These are phyloP conservation scores for Acleris laterana DNA, from an alignment of 2,888 invertebrate species.

Conservation along the genomic window DNA sequence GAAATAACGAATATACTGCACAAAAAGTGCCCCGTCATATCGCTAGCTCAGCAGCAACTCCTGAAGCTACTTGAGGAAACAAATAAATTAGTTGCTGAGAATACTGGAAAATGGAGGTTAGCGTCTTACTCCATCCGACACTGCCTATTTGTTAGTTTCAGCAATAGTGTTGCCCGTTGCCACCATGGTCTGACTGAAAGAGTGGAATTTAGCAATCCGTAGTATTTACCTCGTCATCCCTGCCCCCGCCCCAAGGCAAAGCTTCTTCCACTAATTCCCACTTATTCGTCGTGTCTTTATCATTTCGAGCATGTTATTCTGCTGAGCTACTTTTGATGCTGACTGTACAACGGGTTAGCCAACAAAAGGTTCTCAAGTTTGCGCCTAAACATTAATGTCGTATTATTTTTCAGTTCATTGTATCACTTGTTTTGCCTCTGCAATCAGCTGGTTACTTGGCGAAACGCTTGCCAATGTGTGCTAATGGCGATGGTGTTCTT, in stretches of 20 bases:
- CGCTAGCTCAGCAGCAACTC: constrained; percentile 70
- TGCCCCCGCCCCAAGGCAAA: too few species aligned
- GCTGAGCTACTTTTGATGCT: too few species aligned
- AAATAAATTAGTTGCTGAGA: constrained; percentile 63
- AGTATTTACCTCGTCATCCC: too few species aligned
- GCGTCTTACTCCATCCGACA: background rate
- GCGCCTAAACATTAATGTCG: too few species aligned
- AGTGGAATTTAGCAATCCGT: too few species aligned
- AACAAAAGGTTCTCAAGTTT: too few species aligned
- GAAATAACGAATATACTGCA: constrained; percentile 71
- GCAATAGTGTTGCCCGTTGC: too few species aligned
- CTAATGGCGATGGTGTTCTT: constrained; percentile 49
- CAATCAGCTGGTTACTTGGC: constrained; percentile 55
- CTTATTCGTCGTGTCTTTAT: too few species aligned
- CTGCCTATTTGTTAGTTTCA: background rate
- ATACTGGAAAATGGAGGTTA: constrained; percentile 65
- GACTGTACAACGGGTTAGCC: too few species aligned
- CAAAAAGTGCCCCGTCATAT: constrained; percentile 74
- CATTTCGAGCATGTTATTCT: too few species aligned
- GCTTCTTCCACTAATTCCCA: too few species aligned
- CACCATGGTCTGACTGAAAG: too few species aligned
- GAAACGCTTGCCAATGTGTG: constrained; percentile 56
- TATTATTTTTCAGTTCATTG: constrained; percentile 61
- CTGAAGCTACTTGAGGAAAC: constrained; percentile 69
- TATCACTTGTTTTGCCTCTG: constrained; percentile 64